These are phyloP conservation scores for Erinaceus europaeus DNA, from an alignment of 2,113 vertebrate species.

Conservation along the genomic window DNA sequence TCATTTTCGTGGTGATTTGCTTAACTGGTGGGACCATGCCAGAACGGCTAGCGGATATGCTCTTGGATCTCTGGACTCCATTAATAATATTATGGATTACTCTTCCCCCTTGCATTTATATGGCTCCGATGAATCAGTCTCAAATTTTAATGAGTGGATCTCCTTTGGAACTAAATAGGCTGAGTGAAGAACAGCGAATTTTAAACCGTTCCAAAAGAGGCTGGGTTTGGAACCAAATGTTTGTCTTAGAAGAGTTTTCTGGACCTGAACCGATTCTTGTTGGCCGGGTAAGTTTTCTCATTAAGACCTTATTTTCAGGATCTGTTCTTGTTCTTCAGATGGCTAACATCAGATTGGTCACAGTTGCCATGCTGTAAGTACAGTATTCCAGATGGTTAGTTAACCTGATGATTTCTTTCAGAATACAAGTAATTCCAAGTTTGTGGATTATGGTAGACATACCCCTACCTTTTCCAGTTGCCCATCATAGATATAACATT, in stretches of 20 bases:
- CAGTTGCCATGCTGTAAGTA: neutral
- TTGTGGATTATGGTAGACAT: neutral
- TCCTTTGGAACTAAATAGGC: conserved; percentile 83
- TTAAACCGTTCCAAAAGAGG: conserved; percentile 98
- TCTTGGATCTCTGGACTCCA: conserved; percentile 92
- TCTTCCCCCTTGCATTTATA: conserved; percentile 87
- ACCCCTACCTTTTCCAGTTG: no score
- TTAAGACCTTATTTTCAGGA: conserved; percentile 38
- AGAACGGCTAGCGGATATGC: conserved; percentile 90
- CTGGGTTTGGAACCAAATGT: conserved; percentile 99
- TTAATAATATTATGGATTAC: conserved; percentile 97
- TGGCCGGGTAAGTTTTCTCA: conserved; percentile 93
- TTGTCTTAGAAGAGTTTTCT: conserved; percentile 99
- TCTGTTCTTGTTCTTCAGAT: conserved; percentile 6
- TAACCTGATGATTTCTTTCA: conserved; percentile 27
- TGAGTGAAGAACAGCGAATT: conserved; percentile 91
- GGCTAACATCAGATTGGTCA: neutral
- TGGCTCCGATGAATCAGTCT: conserved; percentile 87
- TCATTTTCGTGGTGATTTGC: conserved; percentile 86
- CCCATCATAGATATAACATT: neutral
- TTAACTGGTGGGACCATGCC: conserved; percentile 90
- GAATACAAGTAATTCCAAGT: neutral
- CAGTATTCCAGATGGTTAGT: neutral
- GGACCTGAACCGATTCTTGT: conserved; percentile 99
- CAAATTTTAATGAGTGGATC: conserved; percentile 87